These are phyloP conservation scores for Lamprotornis superbus DNA, from an alignment of 2,113 vertebrate species.

Conservation along the genomic window DNA sequence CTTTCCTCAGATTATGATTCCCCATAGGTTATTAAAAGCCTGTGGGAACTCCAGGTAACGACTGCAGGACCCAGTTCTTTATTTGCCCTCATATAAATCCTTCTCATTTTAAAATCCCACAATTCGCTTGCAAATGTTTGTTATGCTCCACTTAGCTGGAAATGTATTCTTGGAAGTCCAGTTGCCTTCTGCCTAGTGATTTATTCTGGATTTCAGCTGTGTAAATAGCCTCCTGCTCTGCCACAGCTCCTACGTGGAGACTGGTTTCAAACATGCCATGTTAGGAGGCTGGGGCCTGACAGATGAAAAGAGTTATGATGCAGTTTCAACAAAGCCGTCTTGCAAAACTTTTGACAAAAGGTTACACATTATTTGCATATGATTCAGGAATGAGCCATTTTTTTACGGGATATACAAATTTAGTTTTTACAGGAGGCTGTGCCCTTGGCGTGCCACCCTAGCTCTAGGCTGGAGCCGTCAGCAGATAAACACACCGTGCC, in stretches of 20 bases:
- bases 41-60: neutral
- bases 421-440: constrained; percentile 64
- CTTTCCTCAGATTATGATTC: constrained; percentile 1
- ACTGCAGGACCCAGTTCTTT: neutral
- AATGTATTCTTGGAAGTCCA: constrained; percentile 42
- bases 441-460: constrained; percentile 63
- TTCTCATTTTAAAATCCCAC: constrained; percentile 32
- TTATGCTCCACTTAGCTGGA: constrained; percentile 18
- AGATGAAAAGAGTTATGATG: constrained; percentile 43
- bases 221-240: constrained; percentile 23
- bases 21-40: neutral
- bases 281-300: constrained; percentile 13
- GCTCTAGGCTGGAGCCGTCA: constrained; percentile 68
- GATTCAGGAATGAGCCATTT: constrained; percentile 74
- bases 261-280: neutral
- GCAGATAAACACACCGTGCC: constrained; percentile 61
- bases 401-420: constrained; percentile 79
- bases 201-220: constrained; percentile 44
- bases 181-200: constrained; percentile 21
- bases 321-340: constrained; percentile 65
- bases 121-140: neutral
- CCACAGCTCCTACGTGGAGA: neutral
- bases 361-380: constrained; percentile 77
- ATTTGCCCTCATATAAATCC: constrained; percentile 8
- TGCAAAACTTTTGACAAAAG: constrained; percentile 67